A percentile compares a stretch with the other conserved stretches of the same genome.
These are phyloP conservation scores for Lepidochrysops patricia DNA, from an alignment of 2,888 invertebrate species.

Conservation along the genomic window DNA sequence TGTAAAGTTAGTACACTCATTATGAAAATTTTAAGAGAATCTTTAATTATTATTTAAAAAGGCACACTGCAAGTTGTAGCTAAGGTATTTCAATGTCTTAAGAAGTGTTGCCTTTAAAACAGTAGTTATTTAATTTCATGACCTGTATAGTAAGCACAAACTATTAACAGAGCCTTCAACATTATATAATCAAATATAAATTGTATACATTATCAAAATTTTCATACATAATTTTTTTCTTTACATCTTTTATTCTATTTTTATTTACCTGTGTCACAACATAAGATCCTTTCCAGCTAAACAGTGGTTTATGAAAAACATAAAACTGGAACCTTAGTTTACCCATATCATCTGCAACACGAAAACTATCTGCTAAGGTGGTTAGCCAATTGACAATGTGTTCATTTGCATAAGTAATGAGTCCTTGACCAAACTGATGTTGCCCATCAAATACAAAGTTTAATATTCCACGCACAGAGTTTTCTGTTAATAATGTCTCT, in stretches of 20 bases:
- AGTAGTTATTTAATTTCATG: too few relatives aligned
- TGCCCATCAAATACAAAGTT: slow-evolving; percentile 96
- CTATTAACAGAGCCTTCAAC: too few relatives aligned
- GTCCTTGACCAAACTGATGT: slow-evolving; percentile 95
- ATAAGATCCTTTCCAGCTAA: slow-evolving; percentile 98
- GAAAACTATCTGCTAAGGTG: slow-evolving; percentile 94
- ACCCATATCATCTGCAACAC: slow-evolving; percentile 98
- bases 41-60: too few relatives aligned
- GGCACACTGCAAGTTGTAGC: too few relatives aligned
- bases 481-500: slow-evolving; percentile 94
- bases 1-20: not conserved
- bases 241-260: slow-evolving; percentile 22
- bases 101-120: too few relatives aligned
- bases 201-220: too few relatives aligned
- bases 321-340: slow-evolving; percentile 94
- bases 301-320: slow-evolving; percentile 94
- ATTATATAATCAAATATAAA: too few relatives aligned
- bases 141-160: too few relatives aligned
- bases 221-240: too few relatives aligned
- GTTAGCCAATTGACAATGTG: slow-evolving; percentile 97
- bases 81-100: too few relatives aligned
- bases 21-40: not conserved
- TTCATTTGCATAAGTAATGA: slow-evolving; percentile 97
- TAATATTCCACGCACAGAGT: slow-evolving; percentile 90
- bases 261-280: slow-evolving; percentile 91